A percentile compares a stretch with the other conserved stretches of the same genome.
phyloP scores from a whole-genome alignment of 2,797 vertebrate species.

The Sphenopsis melanotis region DNA sequence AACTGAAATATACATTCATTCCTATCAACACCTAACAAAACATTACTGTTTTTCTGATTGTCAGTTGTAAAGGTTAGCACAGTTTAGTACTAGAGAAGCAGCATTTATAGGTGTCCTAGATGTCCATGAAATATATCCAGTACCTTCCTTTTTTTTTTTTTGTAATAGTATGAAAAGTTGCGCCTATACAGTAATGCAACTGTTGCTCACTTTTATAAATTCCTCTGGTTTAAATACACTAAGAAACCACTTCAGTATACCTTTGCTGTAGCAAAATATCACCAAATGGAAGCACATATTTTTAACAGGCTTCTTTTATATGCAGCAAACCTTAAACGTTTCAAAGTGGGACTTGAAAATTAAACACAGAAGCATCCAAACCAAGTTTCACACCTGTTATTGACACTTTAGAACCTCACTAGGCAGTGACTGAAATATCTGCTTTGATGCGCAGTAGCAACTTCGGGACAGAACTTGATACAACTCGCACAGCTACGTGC shows the following conservation, averaged over 20 bases:
- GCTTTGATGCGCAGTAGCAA: not conserved
- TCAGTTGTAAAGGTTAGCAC: not conserved
- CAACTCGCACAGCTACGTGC: fast-evolving
- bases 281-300: not conserved
- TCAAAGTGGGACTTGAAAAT: not conserved
- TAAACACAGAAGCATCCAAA: not conserved
- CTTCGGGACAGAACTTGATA: not conserved
- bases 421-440: not conserved
- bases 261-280: not conserved
- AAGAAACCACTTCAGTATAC: not conserved
- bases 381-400: fast-evolving
- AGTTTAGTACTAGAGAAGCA: not conserved
- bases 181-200: not conserved
- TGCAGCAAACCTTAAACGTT: not conserved
- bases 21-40: not conserved
- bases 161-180: not conserved
- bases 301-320: not conserved
- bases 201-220: not conserved
- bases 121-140: not conserved
- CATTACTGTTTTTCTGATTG: not conserved
- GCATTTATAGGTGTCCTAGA: fast-evolving
- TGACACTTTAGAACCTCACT: fast-evolving
- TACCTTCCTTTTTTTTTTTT: not conserved
- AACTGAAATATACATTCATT: not conserved
- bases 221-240: not conserved